Base-by-base conservation (phyloP, 2,888 invertebrate species). In the Cryptophagus acutangulus region DNA sequence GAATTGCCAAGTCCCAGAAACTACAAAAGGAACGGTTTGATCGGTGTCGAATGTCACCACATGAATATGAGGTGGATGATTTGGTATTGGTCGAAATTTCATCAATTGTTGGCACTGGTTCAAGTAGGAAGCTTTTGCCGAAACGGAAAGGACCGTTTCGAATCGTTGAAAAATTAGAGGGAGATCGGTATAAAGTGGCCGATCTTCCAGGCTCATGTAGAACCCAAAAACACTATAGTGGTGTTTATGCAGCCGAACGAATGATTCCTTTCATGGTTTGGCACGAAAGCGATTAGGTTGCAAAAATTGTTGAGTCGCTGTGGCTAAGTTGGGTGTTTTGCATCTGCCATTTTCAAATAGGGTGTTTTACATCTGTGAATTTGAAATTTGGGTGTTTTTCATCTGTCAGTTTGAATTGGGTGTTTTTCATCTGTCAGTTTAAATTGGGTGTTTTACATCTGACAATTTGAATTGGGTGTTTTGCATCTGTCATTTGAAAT, bases 121-220 rank as follows among this genome's bases (percentile, higher is more conserved):
- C 5, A 15, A 31, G 31, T 16, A 31, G 12, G n/a, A 31, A 31
- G n/a, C 16, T 31, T 5, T 2, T 31, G 3, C 31, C 31, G 3
- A 31, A 31, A 15, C 16, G 16, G 15, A 31, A 31, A 31, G 31
- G 31, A 12, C 31, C 31, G n/a, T 31, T 15, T 15, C 5, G 13
- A 15, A 13, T 31, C 3, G n/a, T 16, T 3, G 4, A 3, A 31
- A 13, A 4, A 26, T 26, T 26, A 26, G 26, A 13, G 4, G 12
- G 12, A 12, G 26, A 26, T n/a, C 26, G 26, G 6, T 20, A 6
- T 20, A 6, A 5, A 5, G 9, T 20, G 9, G 20, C 20, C 20
- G 20, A 20, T 20, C 9, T 20, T 5, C 5, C 6, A 5, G 9
- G 9, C 5, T 6, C 20, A 5, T 9, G 9, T 20, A 20, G 20